These are phyloP conservation scores for Lerista edwardsae DNA, from an alignment of 2,797 vertebrate genomes.

Conservation along the genomic window DNA sequence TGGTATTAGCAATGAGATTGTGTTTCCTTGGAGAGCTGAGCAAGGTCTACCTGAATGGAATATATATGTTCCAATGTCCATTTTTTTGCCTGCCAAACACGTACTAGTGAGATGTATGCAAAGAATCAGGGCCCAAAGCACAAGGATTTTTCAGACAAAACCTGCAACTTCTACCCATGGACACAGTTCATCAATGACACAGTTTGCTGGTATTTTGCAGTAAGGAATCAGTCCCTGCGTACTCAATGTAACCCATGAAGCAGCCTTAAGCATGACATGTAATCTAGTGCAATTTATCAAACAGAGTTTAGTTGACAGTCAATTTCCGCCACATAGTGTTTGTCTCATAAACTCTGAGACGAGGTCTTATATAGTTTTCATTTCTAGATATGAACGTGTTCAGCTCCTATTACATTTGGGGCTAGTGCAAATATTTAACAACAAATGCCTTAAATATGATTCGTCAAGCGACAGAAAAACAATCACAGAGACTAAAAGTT, in stretches of 20 bases:
- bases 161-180: background rate
- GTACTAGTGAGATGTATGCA: background rate
- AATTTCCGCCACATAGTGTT: slow-evolving; percentile 40
- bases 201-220: background rate
- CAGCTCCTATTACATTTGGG: slow-evolving; percentile 50
- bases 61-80: no score
- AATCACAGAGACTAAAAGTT: slow-evolving; percentile 4
- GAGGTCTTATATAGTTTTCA: slow-evolving; percentile 51
- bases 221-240: background rate
- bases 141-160: background rate
- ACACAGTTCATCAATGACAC: slow-evolving; percentile 1
- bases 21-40: background rate
- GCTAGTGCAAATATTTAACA: slow-evolving; percentile 49
- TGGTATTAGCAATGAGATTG: background rate
- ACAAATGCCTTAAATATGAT: slow-evolving; percentile 38
- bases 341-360: slow-evolving; percentile 40
- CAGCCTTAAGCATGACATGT: slow-evolving; percentile 31
- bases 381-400: slow-evolving; percentile 61
- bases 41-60: background rate
- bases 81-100: background rate
- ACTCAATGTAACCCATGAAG: slow-evolving; percentile 37
- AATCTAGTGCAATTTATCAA: slow-evolving; percentile 49
- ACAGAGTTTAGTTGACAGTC: slow-evolving; percentile 43
- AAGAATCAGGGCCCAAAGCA: background rate
- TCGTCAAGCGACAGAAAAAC: slow-evolving; percentile 38